Conservation (phyloP, 2,888 invertebrate species). For the Noctua fimbriata region DNA sequence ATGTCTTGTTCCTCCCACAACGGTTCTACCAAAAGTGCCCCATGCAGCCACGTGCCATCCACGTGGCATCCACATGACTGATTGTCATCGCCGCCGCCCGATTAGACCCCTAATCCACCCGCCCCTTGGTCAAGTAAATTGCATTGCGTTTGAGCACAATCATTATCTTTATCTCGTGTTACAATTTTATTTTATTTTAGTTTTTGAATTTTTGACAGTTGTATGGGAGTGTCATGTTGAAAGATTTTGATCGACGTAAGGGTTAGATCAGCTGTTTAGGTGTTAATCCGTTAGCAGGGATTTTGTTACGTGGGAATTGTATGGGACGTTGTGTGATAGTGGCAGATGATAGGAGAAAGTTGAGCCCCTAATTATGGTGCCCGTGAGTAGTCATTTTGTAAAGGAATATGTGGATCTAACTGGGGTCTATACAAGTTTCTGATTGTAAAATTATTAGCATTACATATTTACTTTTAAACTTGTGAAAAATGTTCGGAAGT, state of each 20-base stretch:
- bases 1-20: constrained; percentile 43
- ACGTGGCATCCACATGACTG: constrained; percentile 76
- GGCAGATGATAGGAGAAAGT: background rate
- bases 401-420: background rate
- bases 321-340: background rate
- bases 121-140: constrained; percentile 81
- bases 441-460: background rate
- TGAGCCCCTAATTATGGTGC: background rate
- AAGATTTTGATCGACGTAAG: constrained; percentile 80
- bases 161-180: constrained; percentile 86
- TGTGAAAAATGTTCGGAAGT: background rate
- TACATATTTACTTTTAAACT: too few relatives aligned
- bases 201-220: constrained; percentile 69
- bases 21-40: constrained; percentile 59
- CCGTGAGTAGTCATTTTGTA: background rate
- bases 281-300: constrained; percentile 51
- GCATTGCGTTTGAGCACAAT: constrained; percentile 82
- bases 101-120: constrained; percentile 87
- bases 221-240: constrained; percentile 71
- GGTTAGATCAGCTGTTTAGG: constrained; percentile 59
- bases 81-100: constrained; percentile 88
- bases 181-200: constrained; percentile 74
- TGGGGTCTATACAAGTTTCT: background rate
- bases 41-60: constrained; percentile 71
- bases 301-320: constrained; percentile 46